These are phyloP conservation scores for Aplochiton taeniatus DNA, from an alignment of 2,797 vertebrate species.

Conservation along the genomic window DNA sequence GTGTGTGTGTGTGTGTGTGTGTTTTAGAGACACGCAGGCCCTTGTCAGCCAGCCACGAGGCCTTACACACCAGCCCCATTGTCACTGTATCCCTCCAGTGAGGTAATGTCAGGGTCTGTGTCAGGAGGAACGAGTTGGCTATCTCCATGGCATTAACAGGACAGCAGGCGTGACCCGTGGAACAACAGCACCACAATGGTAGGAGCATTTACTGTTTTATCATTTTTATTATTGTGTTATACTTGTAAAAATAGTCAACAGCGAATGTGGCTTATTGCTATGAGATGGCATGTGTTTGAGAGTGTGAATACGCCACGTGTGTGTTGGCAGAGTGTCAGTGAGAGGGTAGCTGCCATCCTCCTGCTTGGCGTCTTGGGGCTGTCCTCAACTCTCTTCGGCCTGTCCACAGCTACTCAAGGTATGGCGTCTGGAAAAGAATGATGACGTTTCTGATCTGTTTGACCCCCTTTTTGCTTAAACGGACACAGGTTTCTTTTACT, in stretches of 20 bases:
- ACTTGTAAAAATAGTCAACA: not conserved
- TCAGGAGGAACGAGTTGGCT: conserved; percentile 63
- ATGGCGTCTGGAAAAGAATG: conserved; percentile 10
- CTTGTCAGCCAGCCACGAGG: conserved; percentile 19
- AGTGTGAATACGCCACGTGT: not conserved
- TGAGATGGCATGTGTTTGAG: not conserved
- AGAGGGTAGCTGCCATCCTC: conserved; percentile 29
- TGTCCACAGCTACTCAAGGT: conserved; percentile 58
- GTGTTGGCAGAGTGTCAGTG: conserved; percentile 4
- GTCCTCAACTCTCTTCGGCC: conserved; percentile 10
- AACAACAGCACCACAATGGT: conserved; percentile 56
- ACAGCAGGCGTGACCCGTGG: conserved; percentile 9
- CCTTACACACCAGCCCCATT: conserved; percentile 62
- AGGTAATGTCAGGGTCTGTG: conserved; percentile 64
- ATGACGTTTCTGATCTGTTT: not conserved
- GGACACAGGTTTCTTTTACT: no score
- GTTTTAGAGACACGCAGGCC: conserved; percentile 35
- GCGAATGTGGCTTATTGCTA: not conserved
- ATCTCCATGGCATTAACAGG: not conserved
- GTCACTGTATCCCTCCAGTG: conserved; percentile 35
- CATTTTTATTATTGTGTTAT: not conserved
- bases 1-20: conserved; percentile 22
- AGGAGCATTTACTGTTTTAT: conserved; percentile 23
- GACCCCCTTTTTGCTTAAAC: no score
- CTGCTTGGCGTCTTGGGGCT: conserved; percentile 44